phyloP scores from a whole-genome alignment of 2,797 vertebrate species.

The Aplochiton taeniatus region DNA sequence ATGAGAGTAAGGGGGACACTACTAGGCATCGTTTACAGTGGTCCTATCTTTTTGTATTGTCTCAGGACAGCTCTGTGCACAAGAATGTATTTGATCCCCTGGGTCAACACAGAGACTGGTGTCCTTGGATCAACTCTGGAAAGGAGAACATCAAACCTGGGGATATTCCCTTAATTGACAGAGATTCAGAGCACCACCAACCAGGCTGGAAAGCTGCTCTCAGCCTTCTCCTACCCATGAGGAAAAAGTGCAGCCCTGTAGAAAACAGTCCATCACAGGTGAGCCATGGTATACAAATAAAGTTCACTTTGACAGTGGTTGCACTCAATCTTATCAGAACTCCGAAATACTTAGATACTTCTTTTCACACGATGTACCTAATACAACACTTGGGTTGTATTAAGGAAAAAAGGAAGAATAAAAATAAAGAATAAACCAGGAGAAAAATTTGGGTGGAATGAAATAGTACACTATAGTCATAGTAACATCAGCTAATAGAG shows the following conservation, averaged over 20 bases:
- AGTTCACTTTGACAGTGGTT: no score
- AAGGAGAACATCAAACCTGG: constrained; percentile 60
- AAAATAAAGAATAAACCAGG: no score
- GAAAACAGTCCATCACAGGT: constrained; percentile 75
- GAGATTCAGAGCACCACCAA: constrained; percentile 46
- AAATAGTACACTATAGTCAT: no score
- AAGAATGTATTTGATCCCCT: constrained; percentile 86
- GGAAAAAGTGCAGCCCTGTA: constrained; percentile 61
- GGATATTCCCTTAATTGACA: constrained; percentile 14
- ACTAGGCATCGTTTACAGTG: not conserved
- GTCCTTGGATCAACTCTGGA: constrained; percentile 85
- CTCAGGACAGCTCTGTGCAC: constrained; percentile 75
- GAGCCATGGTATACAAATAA: constrained; percentile 23
- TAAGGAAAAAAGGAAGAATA: no score
- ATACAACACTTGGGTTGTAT: no score
- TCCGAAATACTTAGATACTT: not conserved
- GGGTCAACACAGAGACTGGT: constrained; percentile 94
- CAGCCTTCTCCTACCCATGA: constrained; percentile 78
- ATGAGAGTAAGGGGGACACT: not conserved
- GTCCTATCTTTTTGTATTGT: not conserved
- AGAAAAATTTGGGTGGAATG: no score
- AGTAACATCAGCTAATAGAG: no score
- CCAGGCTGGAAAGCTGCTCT: constrained; percentile 87
- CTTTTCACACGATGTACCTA: no score
- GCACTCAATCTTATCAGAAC: not conserved